A percentile compares a stretch with the other conserved stretches of the same genome.
Conservation (phyloP, 1,140 invertebrate species). For the Vanessa tameamea region DNA sequence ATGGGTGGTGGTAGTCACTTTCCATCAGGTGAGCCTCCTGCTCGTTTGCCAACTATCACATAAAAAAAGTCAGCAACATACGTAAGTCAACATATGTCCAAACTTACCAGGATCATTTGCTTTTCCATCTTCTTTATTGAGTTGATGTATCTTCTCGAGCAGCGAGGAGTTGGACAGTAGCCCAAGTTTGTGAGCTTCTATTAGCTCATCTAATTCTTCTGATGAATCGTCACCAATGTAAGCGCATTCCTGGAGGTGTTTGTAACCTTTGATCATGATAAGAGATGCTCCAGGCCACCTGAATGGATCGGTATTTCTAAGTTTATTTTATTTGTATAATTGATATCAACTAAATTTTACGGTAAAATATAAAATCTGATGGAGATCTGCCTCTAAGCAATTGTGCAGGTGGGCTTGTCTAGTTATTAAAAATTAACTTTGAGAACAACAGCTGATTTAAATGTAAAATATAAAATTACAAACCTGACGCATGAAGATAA, state of each 20-base stretch:
- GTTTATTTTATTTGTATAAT: no score
- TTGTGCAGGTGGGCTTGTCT: no score
- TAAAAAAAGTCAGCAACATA: no score
- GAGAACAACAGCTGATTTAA: no score
- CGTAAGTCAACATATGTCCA: background rate
- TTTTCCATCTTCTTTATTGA: slow-evolving; percentile 62
- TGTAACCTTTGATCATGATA: slow-evolving; percentile 88
- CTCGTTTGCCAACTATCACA: no score
- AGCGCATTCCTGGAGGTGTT: slow-evolving; percentile 88
- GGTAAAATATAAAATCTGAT: no score
- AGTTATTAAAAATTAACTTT: no score
- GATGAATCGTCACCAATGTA: slow-evolving; percentile 90
- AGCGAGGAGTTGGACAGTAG: slow-evolving; percentile 56
- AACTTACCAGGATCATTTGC: slow-evolving; percentile 70
- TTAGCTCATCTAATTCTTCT: slow-evolving; percentile 85
- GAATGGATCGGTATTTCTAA: background rate
- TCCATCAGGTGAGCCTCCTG: no score
- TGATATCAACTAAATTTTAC: no score
- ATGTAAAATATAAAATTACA: no score
- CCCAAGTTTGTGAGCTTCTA: slow-evolving; percentile 75
- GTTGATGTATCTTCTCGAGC: slow-evolving; percentile 55
- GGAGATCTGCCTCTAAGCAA: no score
- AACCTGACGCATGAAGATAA: slow-evolving; percentile 87
- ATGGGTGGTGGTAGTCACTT: no score
- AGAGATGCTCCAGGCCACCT: slow-evolving; percentile 89